Evolutionary conservation across 2,888 invertebrate genomes (phyloP).

Genomic region (Endomychus coccineus): DNA sequence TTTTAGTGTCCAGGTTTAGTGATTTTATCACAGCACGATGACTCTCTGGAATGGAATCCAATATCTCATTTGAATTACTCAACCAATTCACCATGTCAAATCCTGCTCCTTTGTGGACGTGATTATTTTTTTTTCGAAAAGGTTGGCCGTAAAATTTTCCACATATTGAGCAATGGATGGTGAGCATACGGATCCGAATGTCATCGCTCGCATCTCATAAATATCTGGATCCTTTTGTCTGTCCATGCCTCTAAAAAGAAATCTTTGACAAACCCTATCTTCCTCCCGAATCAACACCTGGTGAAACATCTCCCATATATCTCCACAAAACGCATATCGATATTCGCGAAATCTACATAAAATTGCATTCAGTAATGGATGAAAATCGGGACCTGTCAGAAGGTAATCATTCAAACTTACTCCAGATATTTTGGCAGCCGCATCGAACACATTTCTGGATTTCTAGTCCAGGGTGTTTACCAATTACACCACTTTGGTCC

Average conservation of each 20-base stretch:
- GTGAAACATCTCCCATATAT: conserved; percentile 25
- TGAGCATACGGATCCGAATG: conserved; percentile 20
- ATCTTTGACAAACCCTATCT: conserved; percentile 28
- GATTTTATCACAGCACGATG: too few species aligned
- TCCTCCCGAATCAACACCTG: conserved; percentile 14
- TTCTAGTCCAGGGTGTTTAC: too few species aligned
- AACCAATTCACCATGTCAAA: too few species aligned
- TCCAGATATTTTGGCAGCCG: conserved; percentile 27
- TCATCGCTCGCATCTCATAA: conserved; percentile 18
- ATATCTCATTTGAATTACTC: too few species aligned
- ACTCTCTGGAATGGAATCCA: too few species aligned
- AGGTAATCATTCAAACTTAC: conserved; percentile 30
- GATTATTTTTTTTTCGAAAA: too few species aligned
- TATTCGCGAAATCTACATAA: conserved; percentile 35
- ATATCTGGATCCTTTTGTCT: conserved; percentile 9
- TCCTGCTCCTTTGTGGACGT: too few species aligned
- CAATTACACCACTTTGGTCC: too few species aligned
- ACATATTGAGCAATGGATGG: conserved; percentile 17
- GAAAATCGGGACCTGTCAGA: conserved; percentile 32
- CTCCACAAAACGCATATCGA: conserved; percentile 29
- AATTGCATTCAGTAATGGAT: conserved; percentile 31
- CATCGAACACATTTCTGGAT: conserved; percentile 35
- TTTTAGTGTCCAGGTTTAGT: too few species aligned
- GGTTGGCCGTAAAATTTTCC: conserved; percentile 19
- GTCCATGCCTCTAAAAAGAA: conserved; percentile 27